phyloP scores from a whole-genome alignment of 2,113 vertebrate species.

The Piaya cayana region DNA sequence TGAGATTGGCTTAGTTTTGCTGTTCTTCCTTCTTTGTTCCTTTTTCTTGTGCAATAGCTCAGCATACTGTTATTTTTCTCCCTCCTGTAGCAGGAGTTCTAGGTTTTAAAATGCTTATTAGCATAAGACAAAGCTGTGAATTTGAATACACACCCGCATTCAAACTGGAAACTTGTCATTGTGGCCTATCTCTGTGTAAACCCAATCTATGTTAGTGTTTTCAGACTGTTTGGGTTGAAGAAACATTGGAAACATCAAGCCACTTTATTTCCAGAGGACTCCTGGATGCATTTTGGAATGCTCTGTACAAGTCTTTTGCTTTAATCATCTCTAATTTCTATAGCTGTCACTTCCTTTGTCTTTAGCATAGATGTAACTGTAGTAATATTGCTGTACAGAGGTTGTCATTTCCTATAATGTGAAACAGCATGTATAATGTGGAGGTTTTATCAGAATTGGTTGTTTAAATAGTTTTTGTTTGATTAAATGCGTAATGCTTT shows the following conservation, averaged over 20 bases:
- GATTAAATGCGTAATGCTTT: slow-evolving; percentile 31
- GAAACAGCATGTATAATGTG: not conserved
- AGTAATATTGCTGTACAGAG: not conserved
- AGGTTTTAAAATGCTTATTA: slow-evolving; percentile 24
- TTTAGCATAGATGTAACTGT: not conserved
- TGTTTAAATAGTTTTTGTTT: slow-evolving; percentile 10
- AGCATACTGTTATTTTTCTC: not conserved
- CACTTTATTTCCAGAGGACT: not conserved
- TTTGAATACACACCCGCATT: not conserved
- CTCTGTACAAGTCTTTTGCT: not conserved
- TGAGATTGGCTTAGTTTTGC: not conserved
- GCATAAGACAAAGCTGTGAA: not conserved
- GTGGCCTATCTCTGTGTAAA: not conserved
- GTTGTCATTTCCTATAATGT: not conserved
- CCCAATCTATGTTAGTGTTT: not conserved
- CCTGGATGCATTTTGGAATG: not conserved
- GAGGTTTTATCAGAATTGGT: not conserved
- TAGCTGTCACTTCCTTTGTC: not conserved
- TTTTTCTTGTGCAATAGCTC: not conserved
- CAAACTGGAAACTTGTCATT: not conserved
- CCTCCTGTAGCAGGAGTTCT: not conserved
- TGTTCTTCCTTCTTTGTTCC: not conserved
- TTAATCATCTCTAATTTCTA: not conserved
- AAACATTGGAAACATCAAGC: not conserved
- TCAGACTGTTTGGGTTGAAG: not conserved